phyloP scores from a whole-genome alignment of 2,888 invertebrate genomes.

The Dynastes tityus region DNA sequence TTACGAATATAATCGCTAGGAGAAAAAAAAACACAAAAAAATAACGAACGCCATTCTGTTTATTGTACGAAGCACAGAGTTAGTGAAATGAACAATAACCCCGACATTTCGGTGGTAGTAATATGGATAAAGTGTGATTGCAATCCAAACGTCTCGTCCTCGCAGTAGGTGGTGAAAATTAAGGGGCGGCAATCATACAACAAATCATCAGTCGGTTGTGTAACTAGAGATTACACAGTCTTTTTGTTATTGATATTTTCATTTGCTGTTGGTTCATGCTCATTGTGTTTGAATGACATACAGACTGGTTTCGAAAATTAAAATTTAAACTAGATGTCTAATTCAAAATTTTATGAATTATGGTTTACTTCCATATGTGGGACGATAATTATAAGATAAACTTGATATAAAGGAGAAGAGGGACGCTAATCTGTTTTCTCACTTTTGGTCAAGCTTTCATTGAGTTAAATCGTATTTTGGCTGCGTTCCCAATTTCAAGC shows the following conservation, averaged over 20 bases:
- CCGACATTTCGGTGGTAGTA: slow-evolving; percentile 56
- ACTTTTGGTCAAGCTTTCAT: too few species aligned
- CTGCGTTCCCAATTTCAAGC: too few species aligned
- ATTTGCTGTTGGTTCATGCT: neutral
- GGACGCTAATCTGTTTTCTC: too few species aligned
- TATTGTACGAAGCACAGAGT: slow-evolving; percentile 29
- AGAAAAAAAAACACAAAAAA: slow-evolving; percentile 10
- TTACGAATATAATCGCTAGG: neutral
- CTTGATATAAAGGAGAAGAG: too few species aligned
- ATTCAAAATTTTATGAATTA: too few species aligned
- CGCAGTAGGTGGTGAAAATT: slow-evolving; percentile 64
- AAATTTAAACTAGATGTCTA: too few species aligned
- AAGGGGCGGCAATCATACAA: slow-evolving; percentile 63
- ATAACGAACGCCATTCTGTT: slow-evolving; percentile 33
- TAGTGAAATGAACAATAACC: slow-evolving; percentile 33
- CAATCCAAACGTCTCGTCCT: slow-evolving; percentile 64
- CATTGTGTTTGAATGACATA: neutral
- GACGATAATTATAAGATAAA: too few species aligned
- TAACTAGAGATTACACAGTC: slow-evolving; percentile 37
- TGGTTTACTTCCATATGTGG: too few species aligned
- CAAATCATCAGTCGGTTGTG: slow-evolving; percentile 61
- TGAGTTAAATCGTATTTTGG: too few species aligned
- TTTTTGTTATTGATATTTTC: slow-evolving; percentile 50
- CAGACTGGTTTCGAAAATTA: too few species aligned
- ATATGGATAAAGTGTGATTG: slow-evolving; percentile 68